Evolutionary conservation across 1,140 invertebrate genomes (phyloP).

Genomic region (Drosophila biarmipes): DNA sequence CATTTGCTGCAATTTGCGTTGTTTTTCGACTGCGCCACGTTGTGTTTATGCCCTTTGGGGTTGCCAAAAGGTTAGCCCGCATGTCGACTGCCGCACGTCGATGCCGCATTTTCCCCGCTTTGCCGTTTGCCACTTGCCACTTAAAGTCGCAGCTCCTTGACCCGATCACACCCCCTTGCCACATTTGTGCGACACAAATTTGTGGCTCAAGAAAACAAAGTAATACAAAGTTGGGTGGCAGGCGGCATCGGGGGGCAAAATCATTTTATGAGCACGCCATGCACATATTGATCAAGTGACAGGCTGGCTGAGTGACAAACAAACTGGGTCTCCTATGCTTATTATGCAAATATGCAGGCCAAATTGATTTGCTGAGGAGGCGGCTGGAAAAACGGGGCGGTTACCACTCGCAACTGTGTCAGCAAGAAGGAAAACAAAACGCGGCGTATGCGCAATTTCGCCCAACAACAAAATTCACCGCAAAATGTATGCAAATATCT

Average conservation of each 20-base stretch:
- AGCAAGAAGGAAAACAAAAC: constrained; percentile 74
- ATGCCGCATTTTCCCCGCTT: constrained; percentile 42
- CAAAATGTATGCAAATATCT: constrained; percentile 78
- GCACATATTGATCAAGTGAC: constrained; percentile 82
- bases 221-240: constrained; percentile 38
- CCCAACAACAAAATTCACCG: constrained; percentile 45
- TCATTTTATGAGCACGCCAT: constrained; percentile 78
- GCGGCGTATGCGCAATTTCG: constrained; percentile 78
- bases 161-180: constrained; percentile 47
- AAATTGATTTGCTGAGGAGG: constrained; percentile 66
- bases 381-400: constrained; percentile 10
- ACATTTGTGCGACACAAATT: constrained; percentile 76
- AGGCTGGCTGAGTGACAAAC: constrained; percentile 78
- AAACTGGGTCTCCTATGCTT: constrained; percentile 68
- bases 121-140: constrained; percentile 58
- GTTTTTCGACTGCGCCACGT: constrained; percentile 37
- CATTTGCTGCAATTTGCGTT: constrained; percentile 53
- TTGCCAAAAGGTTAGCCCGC: constrained; percentile 52
- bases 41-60: constrained; percentile 65
- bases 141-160: constrained; percentile 61
- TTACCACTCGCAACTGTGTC: constrained; percentile 62
- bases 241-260: constrained; percentile 9
- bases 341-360: constrained; percentile 78
- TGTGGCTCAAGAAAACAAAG: constrained; percentile 69
- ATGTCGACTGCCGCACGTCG: constrained; percentile 18